Conservation (phyloP, 2,888 invertebrate species). For the Pachycephus smyrnensis region DNA sequence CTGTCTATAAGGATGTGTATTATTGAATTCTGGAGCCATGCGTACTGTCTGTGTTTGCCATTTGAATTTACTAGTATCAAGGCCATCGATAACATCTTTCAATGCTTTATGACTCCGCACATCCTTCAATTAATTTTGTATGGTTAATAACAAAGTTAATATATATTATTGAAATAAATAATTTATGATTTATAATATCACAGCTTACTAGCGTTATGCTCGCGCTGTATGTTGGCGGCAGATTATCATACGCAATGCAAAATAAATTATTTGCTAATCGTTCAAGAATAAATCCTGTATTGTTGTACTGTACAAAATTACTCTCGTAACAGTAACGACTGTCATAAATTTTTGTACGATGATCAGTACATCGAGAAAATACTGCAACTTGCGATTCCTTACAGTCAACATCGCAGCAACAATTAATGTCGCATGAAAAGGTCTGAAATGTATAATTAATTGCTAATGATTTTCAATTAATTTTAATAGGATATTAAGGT, state of each 20-base stretch:
- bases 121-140: slow-evolving; percentile 32
- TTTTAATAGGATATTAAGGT: neutral
- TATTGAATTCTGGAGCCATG: slow-evolving; percentile 36
- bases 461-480: neutral
- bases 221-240: slow-evolving; percentile 64
- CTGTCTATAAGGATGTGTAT: slow-evolving; percentile 44
- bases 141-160: neutral
- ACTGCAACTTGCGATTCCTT: slow-evolving; percentile 70
- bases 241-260: slow-evolving; percentile 73
- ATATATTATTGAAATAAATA: slow-evolving; percentile 6
- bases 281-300: slow-evolving; percentile 66
- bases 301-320: slow-evolving; percentile 70
- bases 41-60: slow-evolving; percentile 41
- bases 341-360: slow-evolving; percentile 55
- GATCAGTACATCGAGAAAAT: slow-evolving; percentile 73
- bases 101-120: slow-evolving; percentile 44
- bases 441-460: slow-evolving; percentile 63
- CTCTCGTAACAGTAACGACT: slow-evolving; percentile 70
- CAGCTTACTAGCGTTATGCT: slow-evolving; percentile 38
- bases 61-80: slow-evolving; percentile 37
- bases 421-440: slow-evolving; percentile 82
- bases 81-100: slow-evolving; percentile 34
- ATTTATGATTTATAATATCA: neutral
- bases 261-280: slow-evolving; percentile 69
- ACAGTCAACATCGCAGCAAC: slow-evolving; percentile 87